Percentiles rank a stretch among this genome's conserved stretches.
Evolutionary conservation across 2,113 vertebrate genomes (phyloP).

Genomic region (Passer domesticus): DNA sequence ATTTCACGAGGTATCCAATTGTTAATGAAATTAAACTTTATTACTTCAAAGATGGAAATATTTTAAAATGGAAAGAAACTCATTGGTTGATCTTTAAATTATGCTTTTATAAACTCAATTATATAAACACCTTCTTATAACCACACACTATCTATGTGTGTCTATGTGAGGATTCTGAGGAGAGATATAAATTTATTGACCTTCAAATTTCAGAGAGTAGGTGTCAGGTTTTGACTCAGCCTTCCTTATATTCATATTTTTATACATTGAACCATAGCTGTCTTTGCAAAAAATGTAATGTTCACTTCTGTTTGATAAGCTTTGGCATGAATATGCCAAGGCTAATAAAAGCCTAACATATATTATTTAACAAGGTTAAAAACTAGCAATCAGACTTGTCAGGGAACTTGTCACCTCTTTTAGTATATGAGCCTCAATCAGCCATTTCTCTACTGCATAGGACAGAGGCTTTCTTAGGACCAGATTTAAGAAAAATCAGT

Average conservation of each 20-base stretch:
- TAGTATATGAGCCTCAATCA: background rate
- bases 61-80: background rate
- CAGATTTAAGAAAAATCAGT: background rate
- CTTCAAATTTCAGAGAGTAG: background rate
- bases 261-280: background rate
- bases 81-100: background rate
- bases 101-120: background rate
- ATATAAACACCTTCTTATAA: background rate
- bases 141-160: background rate
- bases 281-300: background rate
- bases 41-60: background rate
- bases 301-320: background rate
- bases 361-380: constrained; percentile 3
- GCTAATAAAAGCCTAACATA: constrained; percentile 3
- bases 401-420: background rate
- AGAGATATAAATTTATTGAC: background rate
- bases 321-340: background rate
- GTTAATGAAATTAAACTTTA: background rate
- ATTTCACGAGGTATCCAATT: background rate
- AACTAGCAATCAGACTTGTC: background rate
- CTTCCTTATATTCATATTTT: background rate
- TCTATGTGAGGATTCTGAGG: background rate
- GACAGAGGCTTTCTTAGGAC: background rate
- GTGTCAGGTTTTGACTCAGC: background rate
- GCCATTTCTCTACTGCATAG: background rate